phyloP scores from a whole-genome alignment of 2,888 invertebrate genomes.

The Brachyptera risi region DNA sequence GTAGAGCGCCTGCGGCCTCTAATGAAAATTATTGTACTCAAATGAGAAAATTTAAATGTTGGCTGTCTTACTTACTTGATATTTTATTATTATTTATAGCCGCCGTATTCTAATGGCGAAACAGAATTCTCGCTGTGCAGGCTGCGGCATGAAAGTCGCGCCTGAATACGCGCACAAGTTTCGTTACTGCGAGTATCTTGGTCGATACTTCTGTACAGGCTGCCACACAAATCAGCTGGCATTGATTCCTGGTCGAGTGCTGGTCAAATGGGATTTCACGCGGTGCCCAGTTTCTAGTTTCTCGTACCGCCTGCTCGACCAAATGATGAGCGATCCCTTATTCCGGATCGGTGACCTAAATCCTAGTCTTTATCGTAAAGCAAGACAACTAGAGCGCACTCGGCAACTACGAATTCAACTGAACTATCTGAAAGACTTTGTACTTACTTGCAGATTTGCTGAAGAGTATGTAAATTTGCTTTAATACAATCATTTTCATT shows the following conservation, averaged over 20 bases:
- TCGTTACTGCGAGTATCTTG: slow-evolving; percentile 78
- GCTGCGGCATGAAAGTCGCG: slow-evolving; percentile 78
- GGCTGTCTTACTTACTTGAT: no score
- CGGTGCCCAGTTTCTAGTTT: slow-evolving; percentile 79
- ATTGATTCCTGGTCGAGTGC: slow-evolving; percentile 63
- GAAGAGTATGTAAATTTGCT: slow-evolving; percentile 49
- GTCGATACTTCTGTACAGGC: slow-evolving; percentile 80
- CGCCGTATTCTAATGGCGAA: slow-evolving; percentile 59
- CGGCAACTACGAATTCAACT: slow-evolving; percentile 61
- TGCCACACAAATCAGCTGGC: slow-evolving; percentile 76
- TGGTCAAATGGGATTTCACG: slow-evolving; percentile 61
- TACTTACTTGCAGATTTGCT: slow-evolving; percentile 64
- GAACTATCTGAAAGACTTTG: slow-evolving; percentile 64
- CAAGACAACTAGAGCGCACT: slow-evolving; percentile 57
- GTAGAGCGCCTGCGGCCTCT: no score
- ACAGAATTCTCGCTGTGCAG: slow-evolving; percentile 77
- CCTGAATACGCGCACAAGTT: slow-evolving; percentile 66
- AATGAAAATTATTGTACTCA: no score
- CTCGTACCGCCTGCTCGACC: slow-evolving; percentile 68
- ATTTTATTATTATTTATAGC: slow-evolving; percentile 45
- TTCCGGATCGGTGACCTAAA: slow-evolving; percentile 71
- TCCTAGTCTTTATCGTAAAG: slow-evolving; percentile 59
- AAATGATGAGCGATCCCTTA: slow-evolving; percentile 72
- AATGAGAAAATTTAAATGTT: no score
- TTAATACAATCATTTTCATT: no score